Base-by-base conservation (phyloP, 2,888 invertebrate species). In the Nephrotoma flavescens region DNA sequence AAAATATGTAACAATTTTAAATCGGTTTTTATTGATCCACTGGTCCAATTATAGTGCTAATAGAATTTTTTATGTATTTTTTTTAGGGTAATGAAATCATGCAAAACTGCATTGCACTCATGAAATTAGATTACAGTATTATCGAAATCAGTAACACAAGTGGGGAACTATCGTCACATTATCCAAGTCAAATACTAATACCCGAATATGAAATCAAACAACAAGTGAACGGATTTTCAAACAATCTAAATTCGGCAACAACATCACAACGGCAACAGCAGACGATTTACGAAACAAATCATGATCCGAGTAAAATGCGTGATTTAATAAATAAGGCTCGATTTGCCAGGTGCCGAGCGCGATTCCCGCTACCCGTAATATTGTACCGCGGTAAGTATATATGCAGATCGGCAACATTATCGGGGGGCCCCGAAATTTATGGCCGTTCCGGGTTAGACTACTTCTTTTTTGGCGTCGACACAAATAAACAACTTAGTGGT, bases 341-440 rank as follows among this genome's bases (percentile, higher is more conserved):
- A 89, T 94, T 94, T 90, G 96, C 96, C 1, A 91, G 96, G 89
- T 96, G 96, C 90, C 93, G 96, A 86, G 94, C 95, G 86, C 92
- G 96, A 89, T 96, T 96, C 91, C 95, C 95, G 41, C 92, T 95
- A 86, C 96, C 96, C 85, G 96, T 96, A 12, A 96, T 96, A 89
- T 92, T 96, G 87, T 96, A 93, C 90, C 94, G 95, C 88, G 95
- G 95, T 88, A 95, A 95, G 90, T 93, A 94, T 88, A 93, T 95
- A 86, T 95, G 95, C 90, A 94, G 96, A 86, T 96, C 96, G 15
- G 94, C 96, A 0, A 96, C 96, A 0, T 90, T 96, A 86, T 95
- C 96, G 0, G 94, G 95, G 57, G 94, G 95, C 87, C 94, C 94
- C 12, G 96, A 96, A 91, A 94, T 96, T 87, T 95, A 95, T 90